These are phyloP conservation scores for Urosaurus nigricauda DNA, from an alignment of 2,797 vertebrate species.

Conservation along the genomic window DNA sequence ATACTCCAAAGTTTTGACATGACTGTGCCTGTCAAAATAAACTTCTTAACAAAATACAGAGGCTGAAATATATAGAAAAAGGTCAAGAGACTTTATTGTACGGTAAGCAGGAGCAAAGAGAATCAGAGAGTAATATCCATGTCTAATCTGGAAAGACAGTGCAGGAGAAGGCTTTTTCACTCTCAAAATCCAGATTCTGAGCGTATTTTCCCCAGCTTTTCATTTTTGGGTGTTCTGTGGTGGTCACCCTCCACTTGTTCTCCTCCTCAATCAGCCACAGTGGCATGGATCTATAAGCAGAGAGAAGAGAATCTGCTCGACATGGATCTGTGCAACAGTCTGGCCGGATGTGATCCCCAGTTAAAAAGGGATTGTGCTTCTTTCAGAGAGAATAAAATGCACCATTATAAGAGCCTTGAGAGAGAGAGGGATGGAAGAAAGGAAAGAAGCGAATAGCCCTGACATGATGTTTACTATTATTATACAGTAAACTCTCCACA, in stretches of 20 bases:
- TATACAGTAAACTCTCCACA: too few species aligned
- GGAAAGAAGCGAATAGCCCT: not conserved
- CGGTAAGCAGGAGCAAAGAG: not conserved
- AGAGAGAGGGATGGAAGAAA: not conserved
- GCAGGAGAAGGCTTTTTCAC: fast-evolving
- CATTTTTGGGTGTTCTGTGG: too few species aligned
- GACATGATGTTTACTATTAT: too few species aligned
- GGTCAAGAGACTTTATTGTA: not conserved
- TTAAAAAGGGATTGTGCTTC: not conserved
- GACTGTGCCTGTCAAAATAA: not conserved
- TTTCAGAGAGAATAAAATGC: too few species aligned
- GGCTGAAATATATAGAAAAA: not conserved
- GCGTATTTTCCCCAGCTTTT: not conserved
- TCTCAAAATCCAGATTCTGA: too few species aligned
- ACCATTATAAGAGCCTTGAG: too few species aligned
- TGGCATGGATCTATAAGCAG: conserved; percentile 17
- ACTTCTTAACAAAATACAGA: not conserved
- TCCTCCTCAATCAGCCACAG: not conserved
- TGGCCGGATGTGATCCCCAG: too few species aligned
- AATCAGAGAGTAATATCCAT: not conserved
- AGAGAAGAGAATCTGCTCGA: too few species aligned
- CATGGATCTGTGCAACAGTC: not conserved
- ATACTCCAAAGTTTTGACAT: not conserved
- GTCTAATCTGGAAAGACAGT: not conserved
- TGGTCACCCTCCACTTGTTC: fast-evolving